Percentiles rank a stretch among this genome's conserved stretches.
These are phyloP conservation scores for Centropus bengalensis DNA, from an alignment of 2,113 vertebrate species.

Conservation along the genomic window DNA sequence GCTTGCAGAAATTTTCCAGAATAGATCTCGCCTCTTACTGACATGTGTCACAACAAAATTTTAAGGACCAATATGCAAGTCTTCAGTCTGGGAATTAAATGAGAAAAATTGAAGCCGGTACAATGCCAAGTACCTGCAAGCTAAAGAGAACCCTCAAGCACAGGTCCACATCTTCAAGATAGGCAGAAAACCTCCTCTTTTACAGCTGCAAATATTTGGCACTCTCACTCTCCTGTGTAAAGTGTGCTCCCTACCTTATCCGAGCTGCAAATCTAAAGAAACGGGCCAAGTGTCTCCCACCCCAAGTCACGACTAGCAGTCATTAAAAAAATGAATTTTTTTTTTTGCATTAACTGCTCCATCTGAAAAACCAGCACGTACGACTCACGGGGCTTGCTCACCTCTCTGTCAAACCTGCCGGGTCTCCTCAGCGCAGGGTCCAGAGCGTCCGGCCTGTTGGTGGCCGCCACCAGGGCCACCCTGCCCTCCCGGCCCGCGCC, in stretches of 20 bases:
- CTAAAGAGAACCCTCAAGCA: not conserved
- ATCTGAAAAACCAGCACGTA: not conserved
- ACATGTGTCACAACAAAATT: not conserved
- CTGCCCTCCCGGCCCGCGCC: slow-evolving; percentile 73
- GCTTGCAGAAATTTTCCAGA: not conserved
- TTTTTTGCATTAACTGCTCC: not conserved
- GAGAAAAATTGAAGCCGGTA: not conserved
- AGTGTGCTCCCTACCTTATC: not conserved
- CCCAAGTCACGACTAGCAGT: not conserved
- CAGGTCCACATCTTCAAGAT: not conserved
- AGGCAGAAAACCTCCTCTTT: not conserved
- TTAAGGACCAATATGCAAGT: not conserved
- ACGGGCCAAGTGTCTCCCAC: not conserved
- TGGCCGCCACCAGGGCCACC: slow-evolving; percentile 87
- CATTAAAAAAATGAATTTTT: not conserved
- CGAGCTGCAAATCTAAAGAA: not conserved
- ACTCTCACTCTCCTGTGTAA: not conserved
- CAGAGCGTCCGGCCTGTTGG: slow-evolving; percentile 87
- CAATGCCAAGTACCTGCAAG: not conserved
- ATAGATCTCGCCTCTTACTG: not conserved
- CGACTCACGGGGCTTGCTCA: not conserved
- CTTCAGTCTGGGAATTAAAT: not conserved
- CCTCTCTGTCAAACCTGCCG: slow-evolving; percentile 94
- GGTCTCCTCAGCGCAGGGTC: slow-evolving; percentile 91
- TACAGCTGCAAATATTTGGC: not conserved